Conservation (phyloP, 2,888 invertebrate genomes). For the Drosophila infuscata region DNA sequence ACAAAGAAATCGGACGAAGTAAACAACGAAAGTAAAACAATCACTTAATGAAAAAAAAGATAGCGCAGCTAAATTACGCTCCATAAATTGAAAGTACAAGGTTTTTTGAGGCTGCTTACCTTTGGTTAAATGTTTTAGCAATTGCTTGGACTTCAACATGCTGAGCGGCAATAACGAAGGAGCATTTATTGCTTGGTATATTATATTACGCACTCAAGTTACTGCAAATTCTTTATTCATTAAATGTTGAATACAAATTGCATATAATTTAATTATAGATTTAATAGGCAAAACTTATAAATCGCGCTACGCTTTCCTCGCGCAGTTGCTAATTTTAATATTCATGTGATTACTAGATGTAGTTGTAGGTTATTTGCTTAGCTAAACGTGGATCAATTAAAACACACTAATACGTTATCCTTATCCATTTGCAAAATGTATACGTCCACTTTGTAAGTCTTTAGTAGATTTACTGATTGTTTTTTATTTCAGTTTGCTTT, state of each 20-base stretch:
- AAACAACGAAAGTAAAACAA: conserved; percentile 21
- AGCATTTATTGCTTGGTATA: conserved; percentile 35
- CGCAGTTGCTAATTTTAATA: conserved; percentile 5
- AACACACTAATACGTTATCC: conserved; percentile 25
- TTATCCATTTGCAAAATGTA: conserved; percentile 39
- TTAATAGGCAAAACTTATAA: not conserved
- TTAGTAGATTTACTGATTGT: conserved; percentile 66
- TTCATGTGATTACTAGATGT: not conserved
- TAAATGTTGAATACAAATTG: conserved; percentile 12
- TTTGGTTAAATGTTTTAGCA: conserved; percentile 72
- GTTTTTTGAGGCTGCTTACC: conserved; percentile 59
- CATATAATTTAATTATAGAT: not conserved
- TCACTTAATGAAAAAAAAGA: not conserved
- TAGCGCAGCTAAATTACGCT: conserved; percentile 29
- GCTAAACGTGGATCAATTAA: conserved; percentile 24
- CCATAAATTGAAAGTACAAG: conserved; percentile 6
- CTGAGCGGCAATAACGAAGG: conserved; percentile 34
- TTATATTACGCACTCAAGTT: conserved; percentile 16
- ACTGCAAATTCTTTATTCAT: conserved; percentile 24
- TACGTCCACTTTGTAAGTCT: conserved; percentile 57
- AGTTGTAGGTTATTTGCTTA: conserved; percentile 18
- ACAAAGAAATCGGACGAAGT: conserved; percentile 15
- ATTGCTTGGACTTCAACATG: conserved; percentile 79
- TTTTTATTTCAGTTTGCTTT: conserved; percentile 35
- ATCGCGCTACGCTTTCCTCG: conserved; percentile 5